Conservation (phyloP, 2,113 vertebrate genomes). For the Tylochromis polylepis region DNA sequence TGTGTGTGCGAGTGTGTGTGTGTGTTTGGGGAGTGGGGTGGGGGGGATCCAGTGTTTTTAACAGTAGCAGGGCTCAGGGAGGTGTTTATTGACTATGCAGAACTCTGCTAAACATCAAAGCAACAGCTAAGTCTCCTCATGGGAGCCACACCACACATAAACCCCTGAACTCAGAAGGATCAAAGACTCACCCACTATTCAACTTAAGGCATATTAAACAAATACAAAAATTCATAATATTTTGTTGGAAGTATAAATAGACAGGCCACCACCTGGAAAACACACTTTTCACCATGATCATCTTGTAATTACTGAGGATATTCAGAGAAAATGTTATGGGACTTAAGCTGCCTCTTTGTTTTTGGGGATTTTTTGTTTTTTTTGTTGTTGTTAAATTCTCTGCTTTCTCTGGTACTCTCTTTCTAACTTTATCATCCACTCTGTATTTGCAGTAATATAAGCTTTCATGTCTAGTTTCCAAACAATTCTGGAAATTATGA, state of each 20-base stretch:
- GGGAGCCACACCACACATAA: slow-evolving; percentile 43
- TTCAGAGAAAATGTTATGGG: neutral
- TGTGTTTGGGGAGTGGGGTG: neutral
- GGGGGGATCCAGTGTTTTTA: neutral
- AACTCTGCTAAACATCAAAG: slow-evolving; percentile 50
- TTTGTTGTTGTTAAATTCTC: neutral
- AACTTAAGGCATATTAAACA: slow-evolving; percentile 8
- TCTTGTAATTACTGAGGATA: neutral
- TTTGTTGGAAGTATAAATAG: slow-evolving; percentile 14
- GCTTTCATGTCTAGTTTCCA: slow-evolving; percentile 19
- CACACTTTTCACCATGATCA: neutral
- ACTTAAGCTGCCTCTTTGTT: neutral
- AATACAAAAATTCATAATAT: slow-evolving; percentile 36
- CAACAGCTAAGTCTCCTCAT: slow-evolving; percentile 28
- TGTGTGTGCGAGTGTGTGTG: neutral
- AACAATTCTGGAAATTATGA: neutral
- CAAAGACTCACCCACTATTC: slow-evolving; percentile 37
- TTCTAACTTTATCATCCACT: slow-evolving; percentile 6
- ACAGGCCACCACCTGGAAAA: neutral
- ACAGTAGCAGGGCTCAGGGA: neutral
- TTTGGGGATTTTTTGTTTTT: neutral
- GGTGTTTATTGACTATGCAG: slow-evolving; percentile 43
- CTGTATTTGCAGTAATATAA: neutral
- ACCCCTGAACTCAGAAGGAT: slow-evolving; percentile 41
- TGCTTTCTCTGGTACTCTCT: neutral